phyloP scores from a whole-genome alignment of 92 coral and sea anemone species.

The Actinernus sp. region DNA sequence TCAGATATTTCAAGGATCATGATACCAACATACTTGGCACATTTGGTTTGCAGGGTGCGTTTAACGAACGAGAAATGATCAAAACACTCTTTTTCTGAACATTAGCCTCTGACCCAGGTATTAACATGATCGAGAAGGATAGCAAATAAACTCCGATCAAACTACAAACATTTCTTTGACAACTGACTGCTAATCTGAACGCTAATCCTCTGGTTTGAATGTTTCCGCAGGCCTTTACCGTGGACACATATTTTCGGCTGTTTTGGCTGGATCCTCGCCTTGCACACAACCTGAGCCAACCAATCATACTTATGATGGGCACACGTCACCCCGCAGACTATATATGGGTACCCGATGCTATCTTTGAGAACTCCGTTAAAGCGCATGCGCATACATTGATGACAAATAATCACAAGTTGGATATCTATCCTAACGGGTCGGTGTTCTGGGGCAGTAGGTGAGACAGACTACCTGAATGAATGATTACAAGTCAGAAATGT shows the following conservation, averaged over 20 bases:
- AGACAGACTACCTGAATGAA: too few relatives aligned
- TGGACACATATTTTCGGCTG: constrained; percentile 91
- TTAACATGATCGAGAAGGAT: too few relatives aligned
- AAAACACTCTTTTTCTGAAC: too few relatives aligned
- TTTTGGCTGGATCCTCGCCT: constrained; percentile 83
- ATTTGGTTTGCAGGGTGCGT: too few relatives aligned
- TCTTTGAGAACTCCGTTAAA: constrained; percentile 75
- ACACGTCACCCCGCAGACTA: constrained; percentile 91
- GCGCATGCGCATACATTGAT: constrained; percentile 72
- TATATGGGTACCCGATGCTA: constrained; percentile 94
- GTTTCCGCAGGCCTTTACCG: constrained; percentile 71
- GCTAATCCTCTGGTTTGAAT: too few relatives aligned
- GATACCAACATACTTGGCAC: too few relatives aligned
- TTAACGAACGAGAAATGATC: too few relatives aligned
- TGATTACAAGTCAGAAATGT: too few relatives aligned
- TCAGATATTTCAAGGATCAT: too few relatives aligned
- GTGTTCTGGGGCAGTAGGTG: constrained; percentile 93
- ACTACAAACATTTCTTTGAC: too few relatives aligned
- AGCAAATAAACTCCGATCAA: too few relatives aligned
- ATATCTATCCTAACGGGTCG: constrained; percentile 73
- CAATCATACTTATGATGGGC: constrained; percentile 77
- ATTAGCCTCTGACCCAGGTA: background rate
- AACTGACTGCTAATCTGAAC: too few relatives aligned
- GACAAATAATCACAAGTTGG: constrained; percentile 84
- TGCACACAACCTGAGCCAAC: constrained; percentile 56